A percentile compares a stretch with the other conserved stretches of the same genome.
Conservation (phyloP, 2,113 vertebrate genomes). For the Percopsis transmontana region DNA sequence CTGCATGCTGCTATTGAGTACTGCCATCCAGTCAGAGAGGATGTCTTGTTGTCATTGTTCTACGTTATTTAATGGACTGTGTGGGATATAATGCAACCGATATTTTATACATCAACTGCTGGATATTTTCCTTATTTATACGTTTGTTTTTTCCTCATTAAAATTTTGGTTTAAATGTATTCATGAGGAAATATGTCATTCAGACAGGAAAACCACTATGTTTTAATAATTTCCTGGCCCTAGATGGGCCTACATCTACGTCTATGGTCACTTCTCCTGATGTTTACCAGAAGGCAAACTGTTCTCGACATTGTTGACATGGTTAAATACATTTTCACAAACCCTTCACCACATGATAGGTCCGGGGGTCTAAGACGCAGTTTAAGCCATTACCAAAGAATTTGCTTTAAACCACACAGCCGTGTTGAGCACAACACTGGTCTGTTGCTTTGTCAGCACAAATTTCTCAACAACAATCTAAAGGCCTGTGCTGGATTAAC, state of each 20-base stretch:
- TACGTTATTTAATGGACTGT: too few species aligned
- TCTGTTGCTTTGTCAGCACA: slow-evolving; percentile 36
- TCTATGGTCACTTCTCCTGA: slow-evolving; percentile 10
- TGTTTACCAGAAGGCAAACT: slow-evolving; percentile 41
- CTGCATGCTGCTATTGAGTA: too few species aligned
- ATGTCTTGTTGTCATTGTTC: too few species aligned
- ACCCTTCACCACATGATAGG: slow-evolving; percentile 35
- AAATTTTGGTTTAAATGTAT: background rate
- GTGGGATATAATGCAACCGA: too few species aligned
- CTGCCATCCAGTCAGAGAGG: too few species aligned
- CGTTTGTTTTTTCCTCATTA: background rate
- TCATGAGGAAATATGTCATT: background rate
- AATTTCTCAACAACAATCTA: slow-evolving; percentile 32
- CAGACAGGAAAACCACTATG: background rate
- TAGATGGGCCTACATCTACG: slow-evolving; percentile 16
- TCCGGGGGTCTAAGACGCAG: slow-evolving; percentile 36
- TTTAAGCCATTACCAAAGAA: slow-evolving; percentile 64
- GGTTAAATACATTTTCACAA: slow-evolving; percentile 30
- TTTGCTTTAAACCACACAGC: slow-evolving; percentile 60
- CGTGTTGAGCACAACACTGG: slow-evolving; percentile 45
- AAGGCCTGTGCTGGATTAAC: slow-evolving; percentile 53
- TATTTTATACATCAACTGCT: too few species aligned
- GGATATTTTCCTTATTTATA: too few species aligned
- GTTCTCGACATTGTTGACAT: slow-evolving; percentile 18
- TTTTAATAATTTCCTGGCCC: slow-evolving; percentile 6